Conservation (phyloP, 2,113 vertebrate species). For the Seriola dumerili region DNA sequence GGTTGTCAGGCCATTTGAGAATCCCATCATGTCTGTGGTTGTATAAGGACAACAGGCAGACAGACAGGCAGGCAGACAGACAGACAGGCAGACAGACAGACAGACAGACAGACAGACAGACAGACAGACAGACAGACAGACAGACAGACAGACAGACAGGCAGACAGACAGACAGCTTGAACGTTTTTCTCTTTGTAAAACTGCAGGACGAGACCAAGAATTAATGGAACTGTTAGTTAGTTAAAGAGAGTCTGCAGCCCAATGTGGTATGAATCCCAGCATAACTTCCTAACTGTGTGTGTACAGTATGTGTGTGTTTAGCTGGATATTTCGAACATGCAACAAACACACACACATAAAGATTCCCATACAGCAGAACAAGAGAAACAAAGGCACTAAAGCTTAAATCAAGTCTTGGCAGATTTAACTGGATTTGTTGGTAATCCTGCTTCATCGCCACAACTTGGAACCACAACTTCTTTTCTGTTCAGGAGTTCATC, state of each 20-base stretch:
- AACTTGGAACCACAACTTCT: constrained; percentile 15
- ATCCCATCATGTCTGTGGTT: neutral
- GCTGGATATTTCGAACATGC: neutral
- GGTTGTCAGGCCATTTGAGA: neutral
- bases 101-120: neutral
- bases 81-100: too few species aligned
- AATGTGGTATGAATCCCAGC: neutral
- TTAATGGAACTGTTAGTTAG: constrained; percentile 35
- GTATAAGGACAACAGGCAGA: neutral
- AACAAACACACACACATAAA: neutral
- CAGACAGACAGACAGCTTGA: neutral
- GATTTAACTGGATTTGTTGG: constrained; percentile 16
- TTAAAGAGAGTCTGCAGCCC: constrained; percentile 20
- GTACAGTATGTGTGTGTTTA: neutral
- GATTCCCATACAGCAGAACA: neutral
- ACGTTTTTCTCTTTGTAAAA: constrained; percentile 1
- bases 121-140: neutral
- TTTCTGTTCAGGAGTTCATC: neutral
- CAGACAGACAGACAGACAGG: neutral
- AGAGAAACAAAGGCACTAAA: neutral
- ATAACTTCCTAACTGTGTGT: neutral
- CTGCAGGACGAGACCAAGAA: constrained; percentile 25
- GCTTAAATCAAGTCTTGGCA: constrained; percentile 13
- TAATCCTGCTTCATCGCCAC: constrained; percentile 5
- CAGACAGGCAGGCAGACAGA: too few species aligned